phyloP scores from a whole-genome alignment of 2,888 invertebrate genomes.

The Monochamus alternatus region DNA sequence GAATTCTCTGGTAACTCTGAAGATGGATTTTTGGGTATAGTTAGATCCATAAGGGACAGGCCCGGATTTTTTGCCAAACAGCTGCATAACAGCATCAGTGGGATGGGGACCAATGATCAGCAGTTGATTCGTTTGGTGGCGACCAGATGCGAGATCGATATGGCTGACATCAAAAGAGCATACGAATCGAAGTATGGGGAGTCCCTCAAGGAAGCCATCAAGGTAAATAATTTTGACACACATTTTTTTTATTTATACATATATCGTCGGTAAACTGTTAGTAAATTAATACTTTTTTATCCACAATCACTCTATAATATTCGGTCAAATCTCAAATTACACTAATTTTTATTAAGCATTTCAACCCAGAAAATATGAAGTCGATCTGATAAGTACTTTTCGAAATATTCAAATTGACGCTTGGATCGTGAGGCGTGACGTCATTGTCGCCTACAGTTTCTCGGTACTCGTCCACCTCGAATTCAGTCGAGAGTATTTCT shows the following conservation, averaged over 20 bases:
- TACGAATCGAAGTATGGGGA: slow-evolving; percentile 85
- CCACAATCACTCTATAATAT: no score
- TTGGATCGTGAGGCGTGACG: no score
- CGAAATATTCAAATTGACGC: no score
- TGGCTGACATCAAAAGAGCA: slow-evolving; percentile 87
- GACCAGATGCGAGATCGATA: slow-evolving; percentile 88
- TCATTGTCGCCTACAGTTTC: no score
- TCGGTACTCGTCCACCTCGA: no score
- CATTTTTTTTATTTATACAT: not conserved
- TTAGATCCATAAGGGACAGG: slow-evolving; percentile 85
- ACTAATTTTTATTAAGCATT: no score
- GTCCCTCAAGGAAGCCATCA: slow-evolving; percentile 84
- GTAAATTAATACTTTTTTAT: not conserved
- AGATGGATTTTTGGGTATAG: slow-evolving; percentile 86
- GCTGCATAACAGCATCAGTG: slow-evolving; percentile 90
- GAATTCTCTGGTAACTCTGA: slow-evolving; percentile 90
- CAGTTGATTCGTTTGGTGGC: slow-evolving; percentile 89
- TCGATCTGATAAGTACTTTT: no score
- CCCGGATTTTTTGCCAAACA: slow-evolving; percentile 89
- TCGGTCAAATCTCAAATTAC: no score
- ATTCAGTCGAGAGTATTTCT: no score
- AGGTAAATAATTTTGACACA: slow-evolving; percentile 71
- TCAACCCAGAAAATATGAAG: no score
- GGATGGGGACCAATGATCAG: slow-evolving; percentile 89
- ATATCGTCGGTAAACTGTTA: not conserved